These are phyloP conservation scores for Perithous albicinctus DNA, from an alignment of 2,888 invertebrate species.

Conservation along the genomic window DNA sequence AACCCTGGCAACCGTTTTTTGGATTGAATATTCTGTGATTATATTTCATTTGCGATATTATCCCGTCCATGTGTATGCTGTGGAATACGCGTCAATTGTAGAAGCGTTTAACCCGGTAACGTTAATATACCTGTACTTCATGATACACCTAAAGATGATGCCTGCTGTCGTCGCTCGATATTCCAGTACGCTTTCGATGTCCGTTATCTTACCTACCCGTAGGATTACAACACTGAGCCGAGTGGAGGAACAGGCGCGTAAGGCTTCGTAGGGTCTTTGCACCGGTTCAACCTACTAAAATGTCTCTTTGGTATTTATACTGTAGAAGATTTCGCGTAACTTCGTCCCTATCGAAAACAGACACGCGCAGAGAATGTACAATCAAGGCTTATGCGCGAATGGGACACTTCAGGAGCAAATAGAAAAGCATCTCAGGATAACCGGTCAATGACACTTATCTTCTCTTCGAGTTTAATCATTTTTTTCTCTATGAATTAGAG, in stretches of 20 bases:
- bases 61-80: slow-evolving; percentile 37
- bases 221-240: slow-evolving; percentile 45
- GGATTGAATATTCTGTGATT: background rate
- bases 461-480: background rate
- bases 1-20: background rate
- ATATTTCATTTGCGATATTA: slow-evolving; percentile 6
- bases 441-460: background rate
- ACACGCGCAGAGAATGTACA: background rate
- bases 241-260: slow-evolving; percentile 8
- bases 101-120: slow-evolving; percentile 10
- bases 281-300: slow-evolving; percentile 34
- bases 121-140: slow-evolving; percentile 15
- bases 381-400: slow-evolving; percentile 7
- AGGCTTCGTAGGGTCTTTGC: slow-evolving; percentile 48
- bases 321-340: slow-evolving; percentile 15
- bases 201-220: slow-evolving; percentile 64
- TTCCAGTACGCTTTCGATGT: slow-evolving; percentile 70
- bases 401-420: background rate
- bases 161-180: slow-evolving; percentile 60
- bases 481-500: too few species aligned
- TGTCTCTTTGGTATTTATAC: slow-evolving; percentile 16
- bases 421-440: background rate
- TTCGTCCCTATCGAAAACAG: slow-evolving; percentile 2
- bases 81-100: background rate
- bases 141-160: slow-evolving; percentile 33